Evolutionary conservation across 2,888 invertebrate genomes (phyloP).

Genomic region (Myopa testacea): DNA sequence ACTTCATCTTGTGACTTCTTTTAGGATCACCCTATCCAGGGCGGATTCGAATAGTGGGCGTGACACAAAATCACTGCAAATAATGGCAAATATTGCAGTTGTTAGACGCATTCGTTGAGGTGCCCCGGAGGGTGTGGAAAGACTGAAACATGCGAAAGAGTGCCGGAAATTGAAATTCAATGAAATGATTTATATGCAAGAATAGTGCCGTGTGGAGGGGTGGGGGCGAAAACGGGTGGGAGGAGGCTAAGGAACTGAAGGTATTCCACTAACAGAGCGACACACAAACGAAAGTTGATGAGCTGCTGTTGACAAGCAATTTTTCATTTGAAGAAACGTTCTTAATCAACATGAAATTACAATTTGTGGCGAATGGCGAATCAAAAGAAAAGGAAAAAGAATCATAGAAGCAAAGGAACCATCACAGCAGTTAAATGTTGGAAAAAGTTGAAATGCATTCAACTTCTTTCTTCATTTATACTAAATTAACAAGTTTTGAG

Average conservation of each 20-base stretch:
- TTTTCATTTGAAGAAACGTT: constrained; percentile 25
- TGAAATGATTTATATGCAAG: constrained; percentile 31
- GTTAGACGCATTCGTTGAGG: not conserved
- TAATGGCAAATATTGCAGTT: constrained; percentile 12
- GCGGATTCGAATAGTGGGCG: not conserved
- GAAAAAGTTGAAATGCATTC: no score
- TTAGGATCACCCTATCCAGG: no score
- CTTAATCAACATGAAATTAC: constrained; percentile 22
- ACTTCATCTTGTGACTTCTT: no score
- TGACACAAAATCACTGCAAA: constrained; percentile 19
- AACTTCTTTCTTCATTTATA: no score
- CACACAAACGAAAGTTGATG: not conserved
- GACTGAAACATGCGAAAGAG: not conserved
- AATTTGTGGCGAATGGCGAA: not conserved
- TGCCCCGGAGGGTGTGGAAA: not conserved
- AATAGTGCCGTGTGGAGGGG: not conserved
- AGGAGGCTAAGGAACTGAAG: not conserved
- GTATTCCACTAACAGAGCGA: not conserved
- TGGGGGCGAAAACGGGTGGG: not conserved
- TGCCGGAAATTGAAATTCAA: constrained; percentile 33
- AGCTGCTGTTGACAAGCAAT: constrained; percentile 36
- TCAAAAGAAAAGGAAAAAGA: no score
- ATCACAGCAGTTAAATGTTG: no score
- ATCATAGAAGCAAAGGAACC: no score
- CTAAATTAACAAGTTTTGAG: no score